These are phyloP conservation scores for Urocyon cinereoargenteus DNA, from an alignment of 2,797 vertebrate species.

Conservation along the genomic window DNA sequence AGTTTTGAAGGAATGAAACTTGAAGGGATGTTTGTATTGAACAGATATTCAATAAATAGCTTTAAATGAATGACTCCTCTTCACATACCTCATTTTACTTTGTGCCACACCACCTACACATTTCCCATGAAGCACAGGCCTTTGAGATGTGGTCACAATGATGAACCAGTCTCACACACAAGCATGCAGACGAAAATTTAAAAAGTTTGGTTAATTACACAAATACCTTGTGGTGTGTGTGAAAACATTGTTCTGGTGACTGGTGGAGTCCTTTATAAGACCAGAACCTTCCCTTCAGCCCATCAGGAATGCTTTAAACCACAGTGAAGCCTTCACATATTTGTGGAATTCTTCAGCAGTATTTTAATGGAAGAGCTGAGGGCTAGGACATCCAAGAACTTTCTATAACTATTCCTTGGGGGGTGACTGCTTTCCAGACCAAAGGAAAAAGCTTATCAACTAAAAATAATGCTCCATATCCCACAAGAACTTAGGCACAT, in stretches of 20 bases:
- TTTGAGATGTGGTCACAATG: not conserved
- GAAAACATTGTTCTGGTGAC: not conserved
- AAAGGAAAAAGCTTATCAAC: not conserved
- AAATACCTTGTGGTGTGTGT: not conserved
- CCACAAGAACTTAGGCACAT: not conserved
- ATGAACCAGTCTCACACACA: not conserved
- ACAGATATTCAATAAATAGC: not conserved
- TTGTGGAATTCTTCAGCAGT: not conserved
- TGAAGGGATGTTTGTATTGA: slow-evolving; percentile 1
- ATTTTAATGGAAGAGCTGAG: not conserved
- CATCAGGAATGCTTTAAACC: not conserved
- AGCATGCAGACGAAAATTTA: not conserved
- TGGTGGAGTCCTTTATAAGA: not conserved
- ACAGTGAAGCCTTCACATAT: not conserved
- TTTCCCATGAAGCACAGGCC: not conserved
- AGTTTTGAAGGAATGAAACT: slow-evolving; percentile 7
- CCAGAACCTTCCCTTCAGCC: not conserved
- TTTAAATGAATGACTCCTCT: not conserved
- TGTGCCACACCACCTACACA: not conserved
- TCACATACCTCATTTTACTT: not conserved
- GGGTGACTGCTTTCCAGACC: not conserved
- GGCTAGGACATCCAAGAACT: not conserved
- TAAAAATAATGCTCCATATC: not conserved
- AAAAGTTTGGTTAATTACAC: not conserved
- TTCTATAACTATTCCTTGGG: not conserved